A percentile compares a stretch with the other conserved stretches of the same genome.
Conservation (phyloP, 2,797 vertebrate genomes). For the Rhynchotus rufescens region DNA sequence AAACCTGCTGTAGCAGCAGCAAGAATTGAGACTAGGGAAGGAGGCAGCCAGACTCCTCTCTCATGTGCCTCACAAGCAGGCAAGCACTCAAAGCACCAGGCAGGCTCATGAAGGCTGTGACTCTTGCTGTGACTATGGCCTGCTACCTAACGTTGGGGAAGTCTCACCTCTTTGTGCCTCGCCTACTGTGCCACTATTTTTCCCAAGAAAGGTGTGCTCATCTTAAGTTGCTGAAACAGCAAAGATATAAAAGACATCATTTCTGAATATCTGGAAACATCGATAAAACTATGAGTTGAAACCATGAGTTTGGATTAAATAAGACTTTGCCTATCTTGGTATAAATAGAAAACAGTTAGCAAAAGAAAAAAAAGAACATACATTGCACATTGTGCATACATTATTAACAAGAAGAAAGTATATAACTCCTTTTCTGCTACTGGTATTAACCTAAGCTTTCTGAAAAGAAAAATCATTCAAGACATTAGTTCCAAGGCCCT, state of each 20-base stretch:
- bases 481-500: neutral
- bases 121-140: neutral
- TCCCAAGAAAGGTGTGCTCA: neutral
- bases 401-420: neutral
- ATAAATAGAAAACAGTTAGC: neutral
- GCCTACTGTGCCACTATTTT: neutral
- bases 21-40: neutral
- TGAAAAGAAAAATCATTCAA: neutral
- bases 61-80: rapidly evolving
- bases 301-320: neutral
- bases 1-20: neutral
- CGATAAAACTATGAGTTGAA: neutral
- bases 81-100: neutral
- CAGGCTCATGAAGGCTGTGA: neutral
- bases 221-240: neutral
- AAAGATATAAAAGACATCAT: neutral
- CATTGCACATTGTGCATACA: neutral
- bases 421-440: too few relatives aligned
- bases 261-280: neutral
- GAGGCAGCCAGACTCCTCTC: neutral
- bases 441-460: neutral
- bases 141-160: neutral
- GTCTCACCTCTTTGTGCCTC: neutral
- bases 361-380: neutral
- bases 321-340: neutral